Base-by-base conservation (phyloP, 1,140 invertebrate species). In the Cyrtorhinus lividipennis region DNA sequence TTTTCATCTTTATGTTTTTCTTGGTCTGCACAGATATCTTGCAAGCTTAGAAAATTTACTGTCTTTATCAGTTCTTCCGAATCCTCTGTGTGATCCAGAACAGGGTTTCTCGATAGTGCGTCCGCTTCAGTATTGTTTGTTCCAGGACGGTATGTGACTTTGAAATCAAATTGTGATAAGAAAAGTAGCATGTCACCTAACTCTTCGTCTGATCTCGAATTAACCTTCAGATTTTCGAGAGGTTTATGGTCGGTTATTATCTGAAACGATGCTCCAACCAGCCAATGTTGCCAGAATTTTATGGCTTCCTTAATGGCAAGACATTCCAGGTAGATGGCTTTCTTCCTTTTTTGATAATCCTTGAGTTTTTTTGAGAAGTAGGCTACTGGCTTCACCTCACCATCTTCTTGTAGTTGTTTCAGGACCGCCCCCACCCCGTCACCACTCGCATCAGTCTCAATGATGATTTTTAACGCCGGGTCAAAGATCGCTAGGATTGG, bases 191-290 rank as follows among this genome's bases (percentile, higher is more conserved):
- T 63, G 58, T 74, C 71, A 13, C 72, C 71, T 24, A 74, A 27
- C 44, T 68, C 66, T 62, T 72, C 70, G 65, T 72, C 70, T 18
- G 68, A 67, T 66, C 67, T 68, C 20, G 68, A 30, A 66, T 74
- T 74, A 27, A 73, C 64, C 59, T 73, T 74, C 62, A 75, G 53
- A 27, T 74, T 74, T 66, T 71, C 69, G 59, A 71, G 66, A 69
- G 73, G 72, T 66, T 74, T 75, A 63, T 76, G 72, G 65, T 74
- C 73, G 53, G 72, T 70, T 56, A 63, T 73, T 30, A 74, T 72
- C 45, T 27, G 71, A 59, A 74, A 74, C 64, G 45, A n/a, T 63
- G 65, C 73, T 23, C 56, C 56, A 22, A 20, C 24, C 15, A 57
- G 22, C 13, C 24, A 57, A 24, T 8, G 24, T 57, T 57, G 56